These are phyloP conservation scores for Hoplostethus mediterraneus DNA, from an alignment of 2,797 vertebrate genomes.

Conservation along the genomic window DNA sequence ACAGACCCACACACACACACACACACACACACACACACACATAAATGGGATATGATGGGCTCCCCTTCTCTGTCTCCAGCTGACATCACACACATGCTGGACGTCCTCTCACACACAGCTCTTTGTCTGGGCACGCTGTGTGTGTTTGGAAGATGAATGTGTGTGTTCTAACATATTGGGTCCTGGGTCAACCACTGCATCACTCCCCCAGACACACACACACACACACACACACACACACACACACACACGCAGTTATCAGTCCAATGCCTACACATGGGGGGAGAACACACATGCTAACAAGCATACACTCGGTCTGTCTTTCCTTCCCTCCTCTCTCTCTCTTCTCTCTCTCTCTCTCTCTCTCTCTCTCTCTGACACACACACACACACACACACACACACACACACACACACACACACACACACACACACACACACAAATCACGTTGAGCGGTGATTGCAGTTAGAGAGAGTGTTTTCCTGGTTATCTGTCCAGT, in stretches of 20 bases:
- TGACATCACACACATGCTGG: constrained; percentile 84
- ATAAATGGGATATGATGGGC: constrained; percentile 79
- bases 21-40: constrained; percentile 60
- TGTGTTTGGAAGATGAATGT: constrained; percentile 80
- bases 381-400: constrained; percentile 14
- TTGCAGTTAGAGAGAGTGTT: constrained; percentile 81
- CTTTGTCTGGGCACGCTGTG: constrained; percentile 74
- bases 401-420: constrained; percentile 20
- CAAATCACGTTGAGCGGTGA: constrained; percentile 76
- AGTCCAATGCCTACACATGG: constrained; percentile 62
- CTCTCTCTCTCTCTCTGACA: constrained; percentile 1
- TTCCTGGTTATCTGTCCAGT: constrained; percentile 83
- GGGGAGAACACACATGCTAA: constrained; percentile 42
- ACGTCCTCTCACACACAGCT: constrained; percentile 73
- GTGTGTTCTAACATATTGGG: constrained; percentile 76
- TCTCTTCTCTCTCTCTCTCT: constrained; percentile 10
- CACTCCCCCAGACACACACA: constrained; percentile 72
- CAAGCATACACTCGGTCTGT: constrained; percentile 34
- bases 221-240: constrained; percentile 15
- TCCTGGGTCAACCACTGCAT: constrained; percentile 79
- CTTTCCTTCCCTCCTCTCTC: background rate
- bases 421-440: constrained; percentile 40
- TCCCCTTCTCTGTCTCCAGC: constrained; percentile 78
- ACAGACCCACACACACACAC: constrained; percentile 69
- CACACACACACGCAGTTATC: constrained; percentile 42